Base-by-base conservation (phyloP, 2,888 invertebrate genomes). In the Elysia crispata region DNA sequence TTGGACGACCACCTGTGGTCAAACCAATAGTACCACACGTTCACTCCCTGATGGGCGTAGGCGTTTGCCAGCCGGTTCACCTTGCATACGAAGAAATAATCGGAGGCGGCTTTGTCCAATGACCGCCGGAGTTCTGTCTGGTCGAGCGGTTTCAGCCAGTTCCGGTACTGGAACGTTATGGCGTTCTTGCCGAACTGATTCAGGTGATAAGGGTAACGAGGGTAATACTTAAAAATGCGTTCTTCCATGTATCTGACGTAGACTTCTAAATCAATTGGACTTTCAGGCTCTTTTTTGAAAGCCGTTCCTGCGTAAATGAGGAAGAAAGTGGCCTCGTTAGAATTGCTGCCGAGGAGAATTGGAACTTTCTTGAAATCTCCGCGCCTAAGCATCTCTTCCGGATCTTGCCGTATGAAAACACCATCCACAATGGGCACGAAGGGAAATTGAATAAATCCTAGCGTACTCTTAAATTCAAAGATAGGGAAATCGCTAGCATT, bases 381-480 rank as follows among this genome's bases (percentile, higher is more conserved):
- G 84, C 95, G 95, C 54, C 94, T 94, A 87, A 98, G 92, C 30
- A 93, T 91, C 0, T 96, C 96, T 73, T 94, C 94, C 5, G 94
- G 92, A 54, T 89, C 87, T 91, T 98, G 97, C 87, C 96, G 96
- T 83, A 98, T 93, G 92, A 98, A 98, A 30, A 96, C 94, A 11
- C 98, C 98, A 91, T 98, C 98, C 60, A 98, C 96, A 64, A 98
- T 95, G 0, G 98, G 98, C 20, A 97, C 96, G 92, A 98, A 98
- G 33, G 98, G 96, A 92, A 98, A 98, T 92, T 93, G 93, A 15
- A 96, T 96, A 28, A 96, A 96, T 13, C 83, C 82, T n/a, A 41
- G 8, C 0, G 75, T 78, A 15, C 85, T 80, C 20, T 70, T 77
- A 11, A 83, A 87, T 78, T 89, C 90, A 20, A 81, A 64, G 0